phyloP scores from a whole-genome alignment of 1,140 invertebrate species.

The Teleopsis dalmanni region DNA sequence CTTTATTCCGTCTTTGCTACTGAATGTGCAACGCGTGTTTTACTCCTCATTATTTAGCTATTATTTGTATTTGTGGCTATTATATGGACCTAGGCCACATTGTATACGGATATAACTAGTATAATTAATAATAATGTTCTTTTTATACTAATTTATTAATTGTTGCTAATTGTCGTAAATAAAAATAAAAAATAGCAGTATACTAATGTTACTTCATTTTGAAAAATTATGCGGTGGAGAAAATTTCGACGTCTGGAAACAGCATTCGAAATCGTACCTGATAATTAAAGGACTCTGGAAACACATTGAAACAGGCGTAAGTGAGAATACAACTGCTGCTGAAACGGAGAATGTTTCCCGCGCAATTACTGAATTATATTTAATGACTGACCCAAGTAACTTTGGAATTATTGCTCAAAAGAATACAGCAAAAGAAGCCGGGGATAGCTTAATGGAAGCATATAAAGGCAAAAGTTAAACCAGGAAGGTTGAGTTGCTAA shows the following conservation, averaged over 20 bases:
- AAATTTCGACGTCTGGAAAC: slow-evolving; percentile 11
- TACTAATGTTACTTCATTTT: slow-evolving; percentile 1
- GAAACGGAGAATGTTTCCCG: background rate
- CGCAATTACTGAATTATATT: slow-evolving; percentile 2
- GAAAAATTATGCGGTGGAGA: slow-evolving; percentile 8
- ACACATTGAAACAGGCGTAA: background rate
- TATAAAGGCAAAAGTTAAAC: slow-evolving; percentile 13
- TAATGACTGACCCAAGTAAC: slow-evolving; percentile 10
- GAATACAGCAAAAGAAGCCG: too few species aligned
- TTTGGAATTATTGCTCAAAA: slow-evolving; percentile 10
- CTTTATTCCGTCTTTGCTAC: too few species aligned
- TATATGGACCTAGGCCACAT: too few species aligned
- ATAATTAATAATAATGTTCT: too few species aligned
- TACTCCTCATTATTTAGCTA: too few species aligned
- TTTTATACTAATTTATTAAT: too few species aligned
- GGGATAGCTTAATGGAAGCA: slow-evolving; percentile 1
- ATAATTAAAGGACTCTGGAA: slow-evolving; percentile 5
- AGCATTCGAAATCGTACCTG: slow-evolving; percentile 9
- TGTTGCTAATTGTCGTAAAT: too few species aligned
- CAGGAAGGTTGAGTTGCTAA: slow-evolving; percentile 10
- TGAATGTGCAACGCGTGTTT: too few species aligned
- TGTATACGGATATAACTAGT: too few species aligned
- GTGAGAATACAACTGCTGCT: background rate
- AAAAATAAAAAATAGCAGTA: too few species aligned
- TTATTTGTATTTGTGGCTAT: too few species aligned